Evolutionary conservation across 2,888 invertebrate genomes (phyloP), one percentile per base, ranked within the genome.

Genomic region (Malthinus seriepunctatus): DNA sequence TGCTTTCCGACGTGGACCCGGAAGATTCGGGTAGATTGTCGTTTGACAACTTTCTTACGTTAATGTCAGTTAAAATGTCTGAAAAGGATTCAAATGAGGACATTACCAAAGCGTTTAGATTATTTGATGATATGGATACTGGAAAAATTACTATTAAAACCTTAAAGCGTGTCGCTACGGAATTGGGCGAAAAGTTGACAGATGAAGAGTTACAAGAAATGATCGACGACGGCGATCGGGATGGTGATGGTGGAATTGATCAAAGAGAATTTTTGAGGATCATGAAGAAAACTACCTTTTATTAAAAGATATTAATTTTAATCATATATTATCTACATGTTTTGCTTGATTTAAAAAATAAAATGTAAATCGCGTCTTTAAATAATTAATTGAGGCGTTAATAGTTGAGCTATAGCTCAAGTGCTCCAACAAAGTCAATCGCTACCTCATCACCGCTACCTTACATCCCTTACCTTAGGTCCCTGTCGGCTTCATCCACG

Each of bases 241-340:
- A 97, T 81, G 95, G 95, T 0, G 97, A 97, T 79, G 95, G 95
- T 1, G 93, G 95, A 81, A 94, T 98, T 60, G 95, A 91, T 71
- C 93, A 96, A 76, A 93, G 95, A 52, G 97, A 98, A 76, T 98
- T 98, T 76, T 79, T 97, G 53, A 84, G 93, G 69, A 95, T 98
- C 58, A 97, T 98, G 97, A 97, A 96, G 77, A 97, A 97, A 80
- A 96, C 97, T 44, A 95, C 93, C 81, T 84, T 97, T 44, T 96
- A 96, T 46, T 60, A 50, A 51, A 15, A 23, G 12, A 33, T 38
- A 31, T 15, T 35, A 23, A 8, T 12, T 32, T 39, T 51, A 23
- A 35, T 31, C 31, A 15, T 34, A 3, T 11, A n/a, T n/a, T n/a
- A n/a, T n/a, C n/a, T n/a, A n/a, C n/a, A n/a, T n/a, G n/a, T n/a